Percentiles rank a stretch among this genome's conserved stretches.
phyloP scores from a whole-genome alignment of 2,113 vertebrate species.

The Eurystomus gularis region DNA sequence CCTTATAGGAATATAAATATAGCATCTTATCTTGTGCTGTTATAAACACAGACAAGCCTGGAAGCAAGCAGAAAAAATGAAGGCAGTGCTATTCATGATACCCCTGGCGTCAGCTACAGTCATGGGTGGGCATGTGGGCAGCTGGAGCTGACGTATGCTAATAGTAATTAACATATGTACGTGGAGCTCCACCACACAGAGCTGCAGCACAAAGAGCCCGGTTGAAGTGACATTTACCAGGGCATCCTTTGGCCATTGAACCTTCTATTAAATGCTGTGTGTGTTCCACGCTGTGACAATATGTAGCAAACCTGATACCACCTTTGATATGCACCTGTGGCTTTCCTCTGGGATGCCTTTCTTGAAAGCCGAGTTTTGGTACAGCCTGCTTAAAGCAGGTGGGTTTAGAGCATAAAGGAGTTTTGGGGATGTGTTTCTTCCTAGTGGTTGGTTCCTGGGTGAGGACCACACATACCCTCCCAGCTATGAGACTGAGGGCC shows the following conservation, averaged over 20 bases:
- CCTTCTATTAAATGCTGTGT: background rate
- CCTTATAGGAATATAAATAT: conserved; percentile 36
- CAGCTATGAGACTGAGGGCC: background rate
- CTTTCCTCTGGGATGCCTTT: background rate
- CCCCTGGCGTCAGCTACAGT: background rate
- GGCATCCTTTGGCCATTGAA: background rate
- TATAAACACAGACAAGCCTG: background rate
- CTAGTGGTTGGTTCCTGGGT: background rate
- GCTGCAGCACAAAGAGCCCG: background rate
- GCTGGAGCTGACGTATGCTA: conserved; percentile 36
- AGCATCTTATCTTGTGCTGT: background rate
- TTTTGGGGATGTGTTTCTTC: background rate
- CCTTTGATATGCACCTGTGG: background rate
- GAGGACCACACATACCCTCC: background rate
- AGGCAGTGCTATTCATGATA: conserved; percentile 2
- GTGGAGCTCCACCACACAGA: background rate
- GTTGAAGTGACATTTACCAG: rapidly evolving
- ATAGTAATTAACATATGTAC: background rate
- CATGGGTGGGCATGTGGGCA: background rate
- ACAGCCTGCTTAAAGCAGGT: background rate
- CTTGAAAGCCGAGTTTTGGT: background rate
- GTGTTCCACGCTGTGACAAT: background rate
- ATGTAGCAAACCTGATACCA: background rate
- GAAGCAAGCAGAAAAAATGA: background rate
- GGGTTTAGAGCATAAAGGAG: background rate